Evolutionary conservation across 53 echinoderm and acorn worm species (phyloP).

Genomic region (Arbacia lixula): DNA sequence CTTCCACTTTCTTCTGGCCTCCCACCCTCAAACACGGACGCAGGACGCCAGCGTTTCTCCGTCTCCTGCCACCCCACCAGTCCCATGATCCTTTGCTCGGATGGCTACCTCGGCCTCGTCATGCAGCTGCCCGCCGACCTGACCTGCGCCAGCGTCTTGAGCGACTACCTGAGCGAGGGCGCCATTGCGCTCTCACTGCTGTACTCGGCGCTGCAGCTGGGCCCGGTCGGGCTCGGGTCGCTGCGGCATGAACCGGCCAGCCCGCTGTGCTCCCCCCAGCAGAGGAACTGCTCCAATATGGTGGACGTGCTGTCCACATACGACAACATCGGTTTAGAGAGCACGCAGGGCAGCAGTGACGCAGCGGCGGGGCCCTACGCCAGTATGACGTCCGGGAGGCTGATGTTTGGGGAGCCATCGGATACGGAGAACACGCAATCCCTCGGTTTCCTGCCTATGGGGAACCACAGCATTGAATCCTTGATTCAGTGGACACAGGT

Average conservation of each 20-base stretch:
- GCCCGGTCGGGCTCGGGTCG: slow-evolving; percentile 33
- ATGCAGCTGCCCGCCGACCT: slow-evolving; percentile 71
- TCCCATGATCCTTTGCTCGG: slow-evolving; percentile 80
- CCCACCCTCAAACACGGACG: slow-evolving; percentile 62
- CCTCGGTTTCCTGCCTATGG: slow-evolving; percentile 47
- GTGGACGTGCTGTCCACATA: slow-evolving; percentile 16
- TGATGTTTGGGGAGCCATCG: slow-evolving; percentile 57
- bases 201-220: slow-evolving; percentile 31
- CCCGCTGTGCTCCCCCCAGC: slow-evolving; percentile 11
- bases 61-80: slow-evolving; percentile 51
- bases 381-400: slow-evolving; percentile 75
- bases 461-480: slow-evolving; percentile 49
- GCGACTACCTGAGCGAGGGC: slow-evolving; percentile 65
- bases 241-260: background rate
- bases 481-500: slow-evolving; percentile 58
- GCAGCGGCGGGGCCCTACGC: slow-evolving; percentile 68
- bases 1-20: slow-evolving; percentile 69
- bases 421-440: slow-evolving; percentile 22
- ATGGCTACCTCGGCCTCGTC: slow-evolving; percentile 86
- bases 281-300: slow-evolving; percentile 39
- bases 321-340: slow-evolving; percentile 17
- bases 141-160: slow-evolving; percentile 63
- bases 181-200: slow-evolving; percentile 66
- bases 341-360: slow-evolving; percentile 45
- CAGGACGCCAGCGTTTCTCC: slow-evolving; percentile 62